Evolutionary conservation across 92 coral and sea anemone species (phyloP), one percentile per base, ranked within the genome.

Genomic region (Paragorgia papillata): DNA sequence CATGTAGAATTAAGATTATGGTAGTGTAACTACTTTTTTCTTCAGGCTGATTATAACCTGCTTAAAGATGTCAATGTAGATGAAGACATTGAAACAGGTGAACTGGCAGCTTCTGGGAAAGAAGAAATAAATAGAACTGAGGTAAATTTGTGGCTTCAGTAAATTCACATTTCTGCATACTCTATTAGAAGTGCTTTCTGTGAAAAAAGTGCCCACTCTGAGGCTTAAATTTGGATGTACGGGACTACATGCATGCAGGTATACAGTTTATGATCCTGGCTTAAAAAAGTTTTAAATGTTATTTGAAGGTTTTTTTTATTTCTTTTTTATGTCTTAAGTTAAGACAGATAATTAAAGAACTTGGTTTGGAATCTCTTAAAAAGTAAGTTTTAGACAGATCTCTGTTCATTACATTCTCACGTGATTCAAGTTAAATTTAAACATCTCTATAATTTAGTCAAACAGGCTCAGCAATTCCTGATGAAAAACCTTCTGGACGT

Each of bases 21-120:
- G n/a, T n/a, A n/a, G n/a, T n/a, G n/a, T n/a, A n/a, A n/a, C 1
- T 7, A 9, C 0, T 19, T 19, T 7, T 20, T 33, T 44, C 37
- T 80, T 46, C 46, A 93, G 97, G 94, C 85, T 14, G 97, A 91
- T 65, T 94, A 86, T 79, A 89, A 91, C 46, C 88, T 94, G 91
- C 80, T 94, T 2, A 94, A 91, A 50, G 82, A 94, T 44, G 83
- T 91, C 9, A 87, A 86, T 43, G 83, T 18, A 18, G 55, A 27
- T 17, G 70, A 21, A 31, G 74, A 81, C 39, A 15, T 57, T 27
- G 56, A 17, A 50, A 21, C 79, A 57, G 74, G 57, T 31, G 69
- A 30, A 24, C 1, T 20, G 7, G 48, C 59, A 39, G 73, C 31
- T 31, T 26, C 29, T 62, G 59, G 44, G 33, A 43, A 33, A 60